Percentiles rank a stretch among this genome's conserved stretches.
phyloP scores from a whole-genome alignment of 2,113 vertebrate genomes.

The Propithecus coquereli region DNA sequence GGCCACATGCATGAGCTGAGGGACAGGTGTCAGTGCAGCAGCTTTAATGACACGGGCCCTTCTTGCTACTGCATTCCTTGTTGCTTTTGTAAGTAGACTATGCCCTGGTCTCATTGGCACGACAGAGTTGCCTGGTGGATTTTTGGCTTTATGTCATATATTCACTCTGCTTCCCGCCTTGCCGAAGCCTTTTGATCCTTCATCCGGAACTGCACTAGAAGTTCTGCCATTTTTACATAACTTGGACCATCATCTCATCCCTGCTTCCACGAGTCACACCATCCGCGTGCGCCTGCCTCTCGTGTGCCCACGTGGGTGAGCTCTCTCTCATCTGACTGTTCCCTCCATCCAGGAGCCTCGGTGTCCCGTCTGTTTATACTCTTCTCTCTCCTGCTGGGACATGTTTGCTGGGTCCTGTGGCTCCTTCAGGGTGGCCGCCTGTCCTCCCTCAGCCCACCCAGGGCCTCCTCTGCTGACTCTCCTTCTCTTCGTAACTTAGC shows the following conservation, averaged over 20 bases:
- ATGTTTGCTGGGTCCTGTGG: fast-evolving
- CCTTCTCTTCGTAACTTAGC: neutral
- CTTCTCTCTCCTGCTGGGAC: neutral
- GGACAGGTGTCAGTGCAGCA: neutral
- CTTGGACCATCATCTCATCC: neutral
- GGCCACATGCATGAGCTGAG: too few species aligned
- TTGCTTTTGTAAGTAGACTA: neutral
- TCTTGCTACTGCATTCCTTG: neutral
- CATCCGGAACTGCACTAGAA: neutral
- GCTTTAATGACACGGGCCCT: too few species aligned
- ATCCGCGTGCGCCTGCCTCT: neutral
- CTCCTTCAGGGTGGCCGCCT: neutral
- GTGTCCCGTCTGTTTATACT: neutral
- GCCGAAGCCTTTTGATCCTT: neutral
- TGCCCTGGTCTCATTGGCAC: neutral
- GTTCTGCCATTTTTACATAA: neutral
- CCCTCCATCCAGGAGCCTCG: neutral
- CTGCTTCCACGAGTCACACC: neutral
- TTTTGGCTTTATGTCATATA: neutral
- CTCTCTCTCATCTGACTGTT: neutral
- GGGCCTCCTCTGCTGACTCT: neutral
- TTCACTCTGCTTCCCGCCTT: neutral
- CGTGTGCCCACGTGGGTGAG: neutral
- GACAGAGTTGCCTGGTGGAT: neutral
- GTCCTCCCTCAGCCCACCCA: neutral